Conservation (phyloP, 2,797 vertebrate species). For the Megalops cyprinoides region DNA sequence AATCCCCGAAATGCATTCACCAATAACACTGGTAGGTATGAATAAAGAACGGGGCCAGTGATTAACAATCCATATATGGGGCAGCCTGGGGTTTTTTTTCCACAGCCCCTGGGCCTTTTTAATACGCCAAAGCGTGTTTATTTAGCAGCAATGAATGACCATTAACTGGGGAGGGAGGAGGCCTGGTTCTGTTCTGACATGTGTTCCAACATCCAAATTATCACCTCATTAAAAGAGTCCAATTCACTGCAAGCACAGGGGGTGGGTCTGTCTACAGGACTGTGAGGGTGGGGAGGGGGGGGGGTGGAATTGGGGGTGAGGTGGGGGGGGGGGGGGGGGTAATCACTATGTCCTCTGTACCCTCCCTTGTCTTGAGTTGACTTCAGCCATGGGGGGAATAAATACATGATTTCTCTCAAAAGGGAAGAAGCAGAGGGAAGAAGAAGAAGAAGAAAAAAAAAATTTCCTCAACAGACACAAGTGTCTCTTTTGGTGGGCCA, state of each 20-base stretch:
- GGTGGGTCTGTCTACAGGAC: conserved; percentile 40
- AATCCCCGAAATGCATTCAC: neutral
- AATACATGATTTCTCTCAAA: conserved; percentile 39
- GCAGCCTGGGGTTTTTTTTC: conserved; percentile 27
- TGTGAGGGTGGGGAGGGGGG: neutral
- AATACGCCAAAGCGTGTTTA: conserved; percentile 56
- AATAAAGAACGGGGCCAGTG: conserved; percentile 10
- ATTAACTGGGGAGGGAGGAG: conserved; percentile 51
- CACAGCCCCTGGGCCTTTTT: conserved; percentile 42
- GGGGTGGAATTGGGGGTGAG: neutral
- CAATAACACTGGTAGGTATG: conserved; percentile 5
- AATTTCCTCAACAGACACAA: conserved; percentile 23
- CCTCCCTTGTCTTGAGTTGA: conserved; percentile 20
- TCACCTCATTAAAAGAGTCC: conserved; percentile 62
- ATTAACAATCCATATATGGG: conserved; percentile 42
- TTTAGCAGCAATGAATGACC: conserved; percentile 60
- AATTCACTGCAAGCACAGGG: conserved; percentile 51
- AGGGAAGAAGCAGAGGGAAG: neutral
- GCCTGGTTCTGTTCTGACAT: conserved; percentile 58
- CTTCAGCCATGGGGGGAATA: conserved; percentile 29
- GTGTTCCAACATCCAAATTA: conserved; percentile 64
- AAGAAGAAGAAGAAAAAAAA: neutral
- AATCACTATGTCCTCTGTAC: conserved; percentile 29
- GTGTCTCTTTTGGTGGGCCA: conserved; percentile 17
- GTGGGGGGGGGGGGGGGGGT: neutral